A percentile compares a stretch with the other conserved stretches of the same genome.
Conservation (phyloP, 2,888 invertebrate species). For the Subacronicta megacephala region DNA sequence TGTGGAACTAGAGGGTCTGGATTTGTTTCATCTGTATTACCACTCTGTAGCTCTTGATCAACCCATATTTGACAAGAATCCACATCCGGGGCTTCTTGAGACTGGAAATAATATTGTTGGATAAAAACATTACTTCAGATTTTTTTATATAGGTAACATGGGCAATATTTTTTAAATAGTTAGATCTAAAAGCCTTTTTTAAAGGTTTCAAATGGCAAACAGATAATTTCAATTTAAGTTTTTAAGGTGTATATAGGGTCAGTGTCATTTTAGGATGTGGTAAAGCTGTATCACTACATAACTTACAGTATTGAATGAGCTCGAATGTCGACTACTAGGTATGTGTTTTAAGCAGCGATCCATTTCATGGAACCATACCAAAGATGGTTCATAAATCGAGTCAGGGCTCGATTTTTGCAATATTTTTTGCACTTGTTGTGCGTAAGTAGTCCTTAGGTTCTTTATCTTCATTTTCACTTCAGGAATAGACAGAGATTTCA, state of each 20-base stretch:
- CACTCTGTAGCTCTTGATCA: conserved; percentile 65
- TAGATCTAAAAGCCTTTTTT: not conserved
- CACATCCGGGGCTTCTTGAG: conserved; percentile 68
- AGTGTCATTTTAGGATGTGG: not conserved
- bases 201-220: too few species aligned
- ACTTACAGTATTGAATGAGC: conserved; percentile 55
- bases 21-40: conserved; percentile 64
- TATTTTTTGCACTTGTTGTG: conserved; percentile 85
- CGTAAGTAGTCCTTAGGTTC: conserved; percentile 84
- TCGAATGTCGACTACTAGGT: conserved; percentile 68
- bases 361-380: conserved; percentile 84
- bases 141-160: too few species aligned
- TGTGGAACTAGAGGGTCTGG: conserved; percentile 73
- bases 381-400: conserved; percentile 75
- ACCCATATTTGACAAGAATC: conserved; percentile 77
- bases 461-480: conserved; percentile 87
- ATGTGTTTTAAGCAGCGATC: conserved; percentile 79
- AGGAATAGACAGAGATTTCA: conserved; percentile 69
- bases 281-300: not conserved
- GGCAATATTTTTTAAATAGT: too few species aligned
- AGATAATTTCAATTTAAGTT: too few species aligned
- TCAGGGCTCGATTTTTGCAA: conserved; percentile 78
- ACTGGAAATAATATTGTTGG: conserved; percentile 55
- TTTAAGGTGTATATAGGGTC: too few species aligned
- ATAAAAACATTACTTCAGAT: not conserved